Percentiles rank a stretch among this genome's conserved stretches.
Conservation (phyloP, 2,888 invertebrate species). For the Netelia melanura region DNA sequence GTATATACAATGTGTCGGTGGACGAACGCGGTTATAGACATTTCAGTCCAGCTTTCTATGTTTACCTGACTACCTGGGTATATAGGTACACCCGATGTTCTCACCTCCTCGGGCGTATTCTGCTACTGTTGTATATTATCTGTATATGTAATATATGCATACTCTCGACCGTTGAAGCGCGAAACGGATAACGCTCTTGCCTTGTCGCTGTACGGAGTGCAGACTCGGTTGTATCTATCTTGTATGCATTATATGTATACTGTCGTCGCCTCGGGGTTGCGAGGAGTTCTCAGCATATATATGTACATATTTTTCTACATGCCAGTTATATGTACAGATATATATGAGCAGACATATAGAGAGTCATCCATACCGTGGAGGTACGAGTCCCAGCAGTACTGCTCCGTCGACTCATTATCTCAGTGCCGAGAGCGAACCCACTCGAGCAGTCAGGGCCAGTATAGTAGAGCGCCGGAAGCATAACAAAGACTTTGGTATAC, state of each 20-base stretch:
- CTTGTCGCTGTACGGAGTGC: not conserved
- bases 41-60: not conserved
- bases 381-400: constrained; percentile 20
- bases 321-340: not conserved
- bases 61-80: not conserved
- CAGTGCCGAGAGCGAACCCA: constrained; percentile 57
- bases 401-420: constrained; percentile 55
- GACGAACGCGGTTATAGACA: not conserved
- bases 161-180: constrained; percentile 31
- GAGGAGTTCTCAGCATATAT: not conserved
- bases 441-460: constrained; percentile 31
- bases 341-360: not conserved
- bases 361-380: constrained; percentile 9
- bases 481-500: constrained; percentile 48
- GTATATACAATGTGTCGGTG: not conserved
- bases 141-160: not conserved
- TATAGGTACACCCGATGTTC: constrained; percentile 23
- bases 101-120: constrained; percentile 36
- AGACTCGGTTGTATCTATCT: not conserved
- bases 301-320: not conserved
- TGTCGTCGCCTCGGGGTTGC: not conserved
- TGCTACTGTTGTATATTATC: not conserved
- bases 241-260: not conserved
- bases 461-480: constrained; percentile 34
- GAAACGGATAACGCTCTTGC: constrained; percentile 46